Evolutionary conservation across 1,140 invertebrate genomes (phyloP).

Genomic region (Calycopis cecrops): DNA sequence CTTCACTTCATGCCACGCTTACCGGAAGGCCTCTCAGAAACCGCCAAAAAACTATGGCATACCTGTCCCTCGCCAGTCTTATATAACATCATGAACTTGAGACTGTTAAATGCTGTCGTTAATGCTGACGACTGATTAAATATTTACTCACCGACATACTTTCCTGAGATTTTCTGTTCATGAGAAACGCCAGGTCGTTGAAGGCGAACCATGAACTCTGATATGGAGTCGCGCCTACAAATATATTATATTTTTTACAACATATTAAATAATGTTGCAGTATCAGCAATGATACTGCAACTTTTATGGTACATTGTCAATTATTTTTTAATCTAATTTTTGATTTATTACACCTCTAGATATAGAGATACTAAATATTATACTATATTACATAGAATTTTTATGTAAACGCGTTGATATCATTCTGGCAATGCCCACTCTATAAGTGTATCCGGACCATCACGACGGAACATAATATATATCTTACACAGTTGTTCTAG

Average conservation of each 20-base stretch:
- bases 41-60: neutral
- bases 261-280: too few species aligned
- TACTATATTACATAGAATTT: too few species aligned
- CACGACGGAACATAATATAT: neutral
- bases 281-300: too few species aligned
- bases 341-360: neutral
- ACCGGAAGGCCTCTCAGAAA: too few species aligned
- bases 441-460: too few species aligned
- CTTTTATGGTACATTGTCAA: neutral
- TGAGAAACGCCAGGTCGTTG: slow-evolving; percentile 7
- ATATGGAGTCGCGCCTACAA: slow-evolving; percentile 1
- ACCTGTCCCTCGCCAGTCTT: too few species aligned
- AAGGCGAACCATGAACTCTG: slow-evolving; percentile 11
- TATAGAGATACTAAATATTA: too few species aligned
- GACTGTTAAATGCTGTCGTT: neutral
- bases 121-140: slow-evolving; percentile 3
- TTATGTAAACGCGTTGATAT: too few species aligned
- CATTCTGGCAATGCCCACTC: too few species aligned
- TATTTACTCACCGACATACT: neutral
- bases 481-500: neutral
- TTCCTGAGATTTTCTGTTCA: slow-evolving; percentile 3
- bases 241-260: neutral
- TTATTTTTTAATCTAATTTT: neutral
- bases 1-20: too few species aligned
- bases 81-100: neutral